A percentile compares a stretch with the other conserved stretches of the same genome.
Conservation (phyloP, 2,888 invertebrate species). For the Amphiduros pacificus region DNA sequence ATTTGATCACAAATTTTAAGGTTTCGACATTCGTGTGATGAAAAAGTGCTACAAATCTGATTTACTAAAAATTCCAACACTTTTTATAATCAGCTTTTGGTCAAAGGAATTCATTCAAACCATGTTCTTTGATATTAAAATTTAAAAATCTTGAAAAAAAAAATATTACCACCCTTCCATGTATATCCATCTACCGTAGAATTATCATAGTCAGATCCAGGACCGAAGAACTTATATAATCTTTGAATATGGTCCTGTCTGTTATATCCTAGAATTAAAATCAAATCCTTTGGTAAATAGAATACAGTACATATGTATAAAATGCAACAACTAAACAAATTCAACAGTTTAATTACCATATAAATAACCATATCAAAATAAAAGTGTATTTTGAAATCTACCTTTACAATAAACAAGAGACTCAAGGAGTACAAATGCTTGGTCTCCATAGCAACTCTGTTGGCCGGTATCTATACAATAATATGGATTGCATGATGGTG, state of each 20-base stretch:
- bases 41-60: no score
- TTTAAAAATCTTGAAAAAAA: no score
- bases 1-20: no score
- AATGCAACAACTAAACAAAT: no score
- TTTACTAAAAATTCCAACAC: no score
- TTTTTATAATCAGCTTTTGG: no score
- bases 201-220: conserved; percentile 42
- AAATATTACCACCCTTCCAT: conserved; percentile 33
- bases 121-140: no score
- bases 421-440: conserved; percentile 41
- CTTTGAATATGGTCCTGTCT: conserved; percentile 32
- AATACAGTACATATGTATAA: no score
- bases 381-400: not conserved
- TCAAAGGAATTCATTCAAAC: no score
- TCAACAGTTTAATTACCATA: not conserved
- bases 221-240: conserved; percentile 41
- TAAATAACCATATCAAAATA: not conserved
- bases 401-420: conserved; percentile 41
- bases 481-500: conserved; percentile 45
- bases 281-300: no score
- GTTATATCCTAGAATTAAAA: conserved; percentile 35
- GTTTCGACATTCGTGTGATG: no score
- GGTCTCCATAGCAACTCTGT: conserved; percentile 48
- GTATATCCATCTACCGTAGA: conserved; percentile 2
- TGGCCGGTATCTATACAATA: conserved; percentile 37